Conservation (phyloP, 2,797 vertebrate species). For the Danionella dracula region DNA sequence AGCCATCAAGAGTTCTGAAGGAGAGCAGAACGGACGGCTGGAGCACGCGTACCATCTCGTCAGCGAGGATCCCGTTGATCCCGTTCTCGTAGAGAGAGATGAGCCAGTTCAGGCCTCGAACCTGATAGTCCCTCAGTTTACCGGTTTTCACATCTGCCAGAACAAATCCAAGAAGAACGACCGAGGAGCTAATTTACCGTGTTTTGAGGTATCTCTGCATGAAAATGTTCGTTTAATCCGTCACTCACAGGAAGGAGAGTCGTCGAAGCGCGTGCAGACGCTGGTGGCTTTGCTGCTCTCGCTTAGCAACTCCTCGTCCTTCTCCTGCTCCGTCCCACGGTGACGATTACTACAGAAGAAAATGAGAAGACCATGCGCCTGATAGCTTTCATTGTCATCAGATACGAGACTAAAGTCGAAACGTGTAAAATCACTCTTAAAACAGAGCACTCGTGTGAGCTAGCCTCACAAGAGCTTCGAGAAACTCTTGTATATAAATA, state of each 20-base stretch:
- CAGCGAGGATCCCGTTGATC: slow-evolving; percentile 96
- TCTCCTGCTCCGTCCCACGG: slow-evolving; percentile 95
- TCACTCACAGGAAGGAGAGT: slow-evolving; percentile 91
- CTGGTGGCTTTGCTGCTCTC: slow-evolving; percentile 94
- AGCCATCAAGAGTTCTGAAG: no score
- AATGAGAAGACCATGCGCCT: no score
- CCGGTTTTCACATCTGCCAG: slow-evolving; percentile 85
- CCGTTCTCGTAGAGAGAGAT: slow-evolving; percentile 98
- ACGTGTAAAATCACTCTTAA: no score
- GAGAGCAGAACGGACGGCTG: no score
- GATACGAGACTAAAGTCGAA: no score
- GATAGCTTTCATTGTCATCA: no score
- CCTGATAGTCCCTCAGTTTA: slow-evolving; percentile 93
- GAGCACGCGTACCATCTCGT: slow-evolving; percentile 87
- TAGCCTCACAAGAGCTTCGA: no score
- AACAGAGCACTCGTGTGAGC: no score
- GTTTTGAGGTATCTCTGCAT: no score
- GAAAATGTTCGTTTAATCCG: neutral
- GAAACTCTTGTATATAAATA: no score
- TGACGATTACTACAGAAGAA: slow-evolving; percentile 80
- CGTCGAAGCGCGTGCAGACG: slow-evolving; percentile 94
- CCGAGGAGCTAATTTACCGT: no score
- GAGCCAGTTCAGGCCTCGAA: slow-evolving; percentile 95
- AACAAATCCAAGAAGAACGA: neutral
- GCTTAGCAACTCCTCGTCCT: slow-evolving; percentile 92